phyloP scores from a whole-genome alignment of 2,113 vertebrate genomes.

The Cololabis saira region DNA sequence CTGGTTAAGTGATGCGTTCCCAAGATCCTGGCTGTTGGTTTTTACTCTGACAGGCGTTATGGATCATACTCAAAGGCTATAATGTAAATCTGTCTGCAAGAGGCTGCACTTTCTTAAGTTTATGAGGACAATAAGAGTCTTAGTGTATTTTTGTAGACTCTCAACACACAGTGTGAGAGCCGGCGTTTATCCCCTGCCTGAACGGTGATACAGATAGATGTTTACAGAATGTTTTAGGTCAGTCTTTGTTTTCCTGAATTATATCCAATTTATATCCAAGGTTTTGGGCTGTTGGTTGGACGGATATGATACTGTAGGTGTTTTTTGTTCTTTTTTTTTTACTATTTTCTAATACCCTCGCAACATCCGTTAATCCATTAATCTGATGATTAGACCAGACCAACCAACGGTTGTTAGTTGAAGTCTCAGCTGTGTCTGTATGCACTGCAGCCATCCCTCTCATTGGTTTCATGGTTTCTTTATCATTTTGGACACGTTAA shows the following conservation, averaged over 20 bases:
- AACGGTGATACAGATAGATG: background rate
- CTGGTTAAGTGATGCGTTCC: background rate
- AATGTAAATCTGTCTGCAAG: background rate
- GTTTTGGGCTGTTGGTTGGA: background rate
- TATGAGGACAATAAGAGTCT: background rate
- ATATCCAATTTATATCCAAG: background rate
- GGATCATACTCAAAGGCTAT: background rate
- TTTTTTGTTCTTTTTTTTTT: background rate
- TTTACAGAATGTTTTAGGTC: conserved; percentile 14
- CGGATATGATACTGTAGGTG: too few species aligned
- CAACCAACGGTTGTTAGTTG: background rate
- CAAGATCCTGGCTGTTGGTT: background rate
- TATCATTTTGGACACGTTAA: conserved; percentile 63
- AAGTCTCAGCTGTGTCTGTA: conserved; percentile 42
- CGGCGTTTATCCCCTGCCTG: background rate
- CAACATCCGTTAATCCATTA: conserved; percentile 16
- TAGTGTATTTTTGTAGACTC: background rate
- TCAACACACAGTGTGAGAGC: background rate
- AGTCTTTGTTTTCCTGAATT: background rate
- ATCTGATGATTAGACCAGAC: background rate
- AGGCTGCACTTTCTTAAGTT: background rate
- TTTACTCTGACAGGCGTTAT: background rate
- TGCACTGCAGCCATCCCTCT: conserved; percentile 73
- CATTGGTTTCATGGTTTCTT: conserved; percentile 58
- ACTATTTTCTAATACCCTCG: background rate